Evolutionary conservation across 2,797 vertebrate species (phyloP).

Genomic region (Aeoliscus strigatus): DNA sequence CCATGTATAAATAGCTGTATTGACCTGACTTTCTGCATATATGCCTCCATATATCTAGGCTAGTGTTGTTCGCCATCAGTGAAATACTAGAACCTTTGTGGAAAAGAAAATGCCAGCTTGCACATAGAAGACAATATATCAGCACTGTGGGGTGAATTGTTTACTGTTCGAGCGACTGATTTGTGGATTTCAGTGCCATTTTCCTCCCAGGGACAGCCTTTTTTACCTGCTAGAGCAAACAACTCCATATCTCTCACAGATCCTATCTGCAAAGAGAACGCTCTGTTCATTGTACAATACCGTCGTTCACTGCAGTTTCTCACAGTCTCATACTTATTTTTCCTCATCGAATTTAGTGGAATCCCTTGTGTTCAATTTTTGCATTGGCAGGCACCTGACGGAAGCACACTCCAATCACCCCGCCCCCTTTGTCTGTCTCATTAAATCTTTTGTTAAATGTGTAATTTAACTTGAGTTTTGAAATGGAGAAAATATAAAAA

Average conservation of each 20-base stretch:
- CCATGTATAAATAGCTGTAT: conserved; percentile 68
- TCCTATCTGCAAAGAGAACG: conserved; percentile 57
- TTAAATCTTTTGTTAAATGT: conserved; percentile 43
- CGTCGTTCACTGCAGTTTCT: conserved; percentile 38
- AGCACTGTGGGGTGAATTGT: conserved; percentile 60
- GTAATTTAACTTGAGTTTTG: conserved; percentile 36
- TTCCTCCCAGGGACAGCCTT: conserved; percentile 30
- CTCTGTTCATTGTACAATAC: conserved; percentile 56
- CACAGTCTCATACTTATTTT: conserved; percentile 32
- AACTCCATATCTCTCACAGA: conserved; percentile 49
- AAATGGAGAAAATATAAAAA: conserved; percentile 30
- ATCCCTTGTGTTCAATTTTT: conserved; percentile 33
- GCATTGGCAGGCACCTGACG: conserved; percentile 22
- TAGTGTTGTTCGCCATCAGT: conserved; percentile 63
- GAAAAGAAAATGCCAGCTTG: conserved; percentile 55
- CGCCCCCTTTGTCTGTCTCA: conserved; percentile 15
- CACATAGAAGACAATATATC: conserved; percentile 60
- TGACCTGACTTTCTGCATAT: conserved; percentile 68
- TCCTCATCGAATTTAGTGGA: conserved; percentile 51
- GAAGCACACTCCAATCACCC: conserved; percentile 24
- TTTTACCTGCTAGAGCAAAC: conserved; percentile 48
- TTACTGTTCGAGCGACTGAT: conserved; percentile 50
- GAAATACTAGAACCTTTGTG: conserved; percentile 50
- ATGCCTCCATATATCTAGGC: conserved; percentile 49
- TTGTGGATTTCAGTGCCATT: conserved; percentile 57